Evolutionary conservation across 1,140 invertebrate species (phyloP), one percentile per base, ranked within the genome.

Genomic region (Linepithema humile): DNA sequence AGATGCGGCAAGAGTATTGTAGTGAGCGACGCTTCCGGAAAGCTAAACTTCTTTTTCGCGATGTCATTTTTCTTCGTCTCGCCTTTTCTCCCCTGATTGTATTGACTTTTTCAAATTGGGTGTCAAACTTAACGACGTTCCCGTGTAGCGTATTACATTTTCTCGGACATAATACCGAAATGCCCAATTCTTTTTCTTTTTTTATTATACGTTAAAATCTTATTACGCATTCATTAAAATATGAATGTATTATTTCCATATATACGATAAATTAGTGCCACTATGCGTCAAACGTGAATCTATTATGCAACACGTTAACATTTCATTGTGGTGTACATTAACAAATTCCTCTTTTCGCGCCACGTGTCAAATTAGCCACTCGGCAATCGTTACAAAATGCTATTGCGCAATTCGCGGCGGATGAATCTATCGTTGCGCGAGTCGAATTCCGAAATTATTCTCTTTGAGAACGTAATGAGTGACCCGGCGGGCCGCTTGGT

Each of bases 401-500:
- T 9, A 0, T 53, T 55, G 45, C 59, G 45, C 55, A 40, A 50
- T 77, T 55, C 26, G 17, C 10, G 20, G 4, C 59, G 70, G 23
- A n/a, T 23, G 23, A 70, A 70, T 20, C 67, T 83, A 53, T 74
- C 29, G 70, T 10, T 5, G 23, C 26, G 67, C 20, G 45, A 43
- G 35, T 43, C 23, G 55, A 38, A 20, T 38, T 40, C 38, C 43
- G 23, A 75, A 75, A 83, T 77, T 55, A 53, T 65, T 83, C 45
- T 23, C 70, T 75, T 83, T 78, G 82, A 48, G 40, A 20, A 57
- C 35, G 26, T 80, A 80, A 80, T 55, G 75, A 69, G 48, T 48
- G 75, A 67, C 17, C 40, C 69, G 53, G 78, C 78, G 55, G 67
- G 26, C 67, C n/a, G n/a, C 40, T 82, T 74, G 45, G 78, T 74